Percentiles rank a stretch among this genome's conserved stretches.
These are phyloP conservation scores for Falcunculus frontatus DNA, from an alignment of 2,113 vertebrate genomes.

Conservation along the genomic window DNA sequence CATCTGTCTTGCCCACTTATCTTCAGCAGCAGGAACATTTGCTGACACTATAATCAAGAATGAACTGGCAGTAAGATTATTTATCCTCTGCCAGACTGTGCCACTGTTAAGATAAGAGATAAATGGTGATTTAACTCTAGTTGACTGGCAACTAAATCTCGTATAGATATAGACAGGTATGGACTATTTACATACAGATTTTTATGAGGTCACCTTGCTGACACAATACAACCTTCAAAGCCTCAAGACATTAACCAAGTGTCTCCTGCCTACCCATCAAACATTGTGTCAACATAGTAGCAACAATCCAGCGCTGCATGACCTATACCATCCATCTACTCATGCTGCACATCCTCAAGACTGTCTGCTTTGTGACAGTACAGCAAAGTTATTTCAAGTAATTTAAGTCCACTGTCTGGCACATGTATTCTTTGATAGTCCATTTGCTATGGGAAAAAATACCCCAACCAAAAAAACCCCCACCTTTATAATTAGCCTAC, in stretches of 20 bases:
- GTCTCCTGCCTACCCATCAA: background rate
- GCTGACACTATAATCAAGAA: background rate
- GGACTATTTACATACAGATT: background rate
- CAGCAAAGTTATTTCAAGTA: background rate
- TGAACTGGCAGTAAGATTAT: background rate
- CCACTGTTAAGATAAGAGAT: background rate
- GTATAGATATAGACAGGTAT: background rate
- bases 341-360: background rate
- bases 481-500: background rate
- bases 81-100: background rate
- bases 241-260: background rate
- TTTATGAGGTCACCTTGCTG: background rate
- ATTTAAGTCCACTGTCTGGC: background rate
- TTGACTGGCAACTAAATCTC: background rate
- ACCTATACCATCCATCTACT: background rate
- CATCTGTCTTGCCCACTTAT: background rate
- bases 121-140: background rate
- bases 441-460: background rate
- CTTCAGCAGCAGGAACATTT: background rate
- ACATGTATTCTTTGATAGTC: background rate
- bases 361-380: background rate
- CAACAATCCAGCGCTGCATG: background rate
- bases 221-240: background rate
- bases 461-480: accelerated
- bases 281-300: background rate